Evolutionary conservation across 35 echinoderm and acorn worm genomes (phyloP).

Genomic region (Heliocidaris tuberculata): DNA sequence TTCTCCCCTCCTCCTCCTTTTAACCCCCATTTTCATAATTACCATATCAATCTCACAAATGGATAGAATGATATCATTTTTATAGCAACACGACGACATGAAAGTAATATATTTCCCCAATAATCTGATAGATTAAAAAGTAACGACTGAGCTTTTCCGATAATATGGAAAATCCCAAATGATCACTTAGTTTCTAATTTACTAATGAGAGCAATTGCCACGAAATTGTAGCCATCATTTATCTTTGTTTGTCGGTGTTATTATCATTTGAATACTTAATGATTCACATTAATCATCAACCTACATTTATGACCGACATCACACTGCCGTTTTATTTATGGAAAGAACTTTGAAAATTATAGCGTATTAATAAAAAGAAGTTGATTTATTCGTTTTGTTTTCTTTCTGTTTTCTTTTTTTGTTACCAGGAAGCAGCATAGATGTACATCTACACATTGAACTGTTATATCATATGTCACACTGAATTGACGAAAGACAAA

Average conservation of each 20-base stretch:
- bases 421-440: no score
- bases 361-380: no score
- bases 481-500: no score
- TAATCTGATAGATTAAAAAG: neutral
- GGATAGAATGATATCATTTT: neutral
- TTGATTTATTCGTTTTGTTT: no score
- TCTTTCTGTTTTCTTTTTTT: no score
- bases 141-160: neutral
- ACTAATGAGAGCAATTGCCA: neutral
- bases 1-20: no score
- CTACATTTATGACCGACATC: no score
- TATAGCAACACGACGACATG: neutral
- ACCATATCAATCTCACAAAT: neutral
- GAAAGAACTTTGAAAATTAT: no score
- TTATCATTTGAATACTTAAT: neutral
- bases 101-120: neutral
- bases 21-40: no score
- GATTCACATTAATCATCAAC: neutral
- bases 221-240: neutral
- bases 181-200: neutral
- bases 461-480: no score
- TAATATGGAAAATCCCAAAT: neutral
- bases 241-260: neutral
- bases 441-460: no score
- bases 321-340: no score